These are phyloP conservation scores for Elegia similella DNA, from an alignment of 2,888 invertebrate genomes.

Conservation along the genomic window DNA sequence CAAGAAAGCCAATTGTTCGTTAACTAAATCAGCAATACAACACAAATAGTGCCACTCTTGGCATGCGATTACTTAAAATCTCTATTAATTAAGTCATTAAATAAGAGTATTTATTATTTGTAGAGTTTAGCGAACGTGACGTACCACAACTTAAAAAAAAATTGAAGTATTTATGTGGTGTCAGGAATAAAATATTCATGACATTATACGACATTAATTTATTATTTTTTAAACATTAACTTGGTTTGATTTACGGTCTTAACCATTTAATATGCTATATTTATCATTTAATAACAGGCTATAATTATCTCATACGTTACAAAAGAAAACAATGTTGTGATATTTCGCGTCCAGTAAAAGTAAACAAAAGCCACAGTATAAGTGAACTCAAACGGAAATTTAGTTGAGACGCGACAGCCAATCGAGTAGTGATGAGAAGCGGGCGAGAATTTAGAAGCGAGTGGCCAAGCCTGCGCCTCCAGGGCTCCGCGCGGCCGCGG, in stretches of 20 bases:
- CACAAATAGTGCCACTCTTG: constrained; percentile 26
- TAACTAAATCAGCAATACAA: constrained; percentile 67
- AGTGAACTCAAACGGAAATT: constrained; percentile 19
- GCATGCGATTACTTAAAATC: constrained; percentile 15
- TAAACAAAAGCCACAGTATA: constrained; percentile 18
- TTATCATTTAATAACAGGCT: too few species aligned
- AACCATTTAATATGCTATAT: too few species aligned
- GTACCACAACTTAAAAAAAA: background rate
- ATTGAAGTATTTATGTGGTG: too few species aligned
- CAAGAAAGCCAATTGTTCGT: constrained; percentile 50
- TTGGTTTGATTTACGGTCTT: too few species aligned
- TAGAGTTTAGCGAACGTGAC: background rate
- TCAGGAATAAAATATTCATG: too few species aligned
- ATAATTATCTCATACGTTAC: too few species aligned
- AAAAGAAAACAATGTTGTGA: background rate
- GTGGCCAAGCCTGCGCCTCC: constrained; percentile 15
- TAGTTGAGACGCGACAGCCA: constrained; percentile 38
- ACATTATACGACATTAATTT: too few species aligned
- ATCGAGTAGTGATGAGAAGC: constrained; percentile 34
- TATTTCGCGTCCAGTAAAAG: constrained; percentile 15
- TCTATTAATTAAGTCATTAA: background rate
- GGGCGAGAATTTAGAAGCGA: constrained; percentile 32
- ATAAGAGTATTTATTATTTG: background rate
- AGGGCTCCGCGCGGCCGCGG: background rate
- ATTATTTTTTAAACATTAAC: too few species aligned